These are phyloP conservation scores for Rhabdophis nuchalis DNA, from an alignment of 2,797 vertebrate species.

Conservation along the genomic window DNA sequence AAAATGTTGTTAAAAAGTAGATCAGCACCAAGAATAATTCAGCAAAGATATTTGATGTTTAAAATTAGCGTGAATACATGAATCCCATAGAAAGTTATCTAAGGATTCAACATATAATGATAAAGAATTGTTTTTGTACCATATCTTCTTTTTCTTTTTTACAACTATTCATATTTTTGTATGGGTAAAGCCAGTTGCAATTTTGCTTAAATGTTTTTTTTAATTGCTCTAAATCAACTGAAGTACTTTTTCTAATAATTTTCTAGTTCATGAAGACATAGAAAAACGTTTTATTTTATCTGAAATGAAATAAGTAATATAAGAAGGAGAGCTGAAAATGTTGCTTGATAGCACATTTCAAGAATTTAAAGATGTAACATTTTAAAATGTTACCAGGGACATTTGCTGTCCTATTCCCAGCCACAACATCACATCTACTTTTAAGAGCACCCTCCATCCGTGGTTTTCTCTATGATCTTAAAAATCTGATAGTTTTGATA, in stretches of 20 bases:
- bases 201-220: not conserved
- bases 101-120: constrained; percentile 39
- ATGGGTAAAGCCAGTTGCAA: not conserved
- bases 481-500: not conserved
- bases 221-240: not conserved
- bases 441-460: not conserved
- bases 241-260: not conserved
- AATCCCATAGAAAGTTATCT: constrained; percentile 45
- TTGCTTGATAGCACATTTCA: not conserved
- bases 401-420: not conserved
- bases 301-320: not conserved
- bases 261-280: not conserved
- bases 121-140: not conserved
- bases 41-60: constrained; percentile 9
- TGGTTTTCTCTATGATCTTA: not conserved
- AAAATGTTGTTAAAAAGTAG: constrained; percentile 36
- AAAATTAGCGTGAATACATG: constrained; percentile 37
- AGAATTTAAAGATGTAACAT: not conserved
- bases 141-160: not conserved
- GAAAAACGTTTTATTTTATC: not conserved
- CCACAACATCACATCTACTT: not conserved
- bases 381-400: not conserved
- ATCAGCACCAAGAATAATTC: constrained; percentile 30
- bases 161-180: not conserved
- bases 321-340: not conserved